Percentiles rank a stretch among this genome's conserved stretches.
phyloP scores from a whole-genome alignment of 2,888 invertebrate genomes.

The Arctia plantaginis region DNA sequence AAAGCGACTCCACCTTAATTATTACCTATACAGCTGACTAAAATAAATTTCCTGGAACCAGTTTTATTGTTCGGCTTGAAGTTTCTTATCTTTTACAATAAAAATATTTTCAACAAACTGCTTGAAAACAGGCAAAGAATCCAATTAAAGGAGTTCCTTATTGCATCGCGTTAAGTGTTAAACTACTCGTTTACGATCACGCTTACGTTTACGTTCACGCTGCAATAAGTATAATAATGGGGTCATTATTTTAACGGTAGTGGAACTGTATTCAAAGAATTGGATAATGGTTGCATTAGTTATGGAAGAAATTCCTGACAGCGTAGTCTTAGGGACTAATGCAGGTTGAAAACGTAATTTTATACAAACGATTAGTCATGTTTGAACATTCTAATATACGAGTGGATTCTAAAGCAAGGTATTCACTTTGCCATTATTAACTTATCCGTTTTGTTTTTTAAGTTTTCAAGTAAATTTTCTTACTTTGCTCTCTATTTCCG shows the following conservation, averaged over 20 bases:
- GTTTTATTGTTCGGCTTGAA: not conserved
- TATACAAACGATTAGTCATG: not conserved
- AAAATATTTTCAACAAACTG: constrained; percentile 16
- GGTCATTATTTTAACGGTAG: constrained; percentile 30
- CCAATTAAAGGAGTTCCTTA: constrained; percentile 37
- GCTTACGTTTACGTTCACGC: constrained; percentile 27
- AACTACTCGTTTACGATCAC: constrained; percentile 38
- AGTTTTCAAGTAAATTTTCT: too few relatives aligned
- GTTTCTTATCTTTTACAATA: not conserved
- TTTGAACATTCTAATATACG: not conserved
- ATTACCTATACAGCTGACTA: not conserved
- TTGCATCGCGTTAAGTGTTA: constrained; percentile 39
- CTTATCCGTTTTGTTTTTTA: too few relatives aligned
- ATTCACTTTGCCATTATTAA: too few relatives aligned
- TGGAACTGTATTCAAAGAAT: constrained; percentile 27
- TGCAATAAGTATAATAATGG: constrained; percentile 34
- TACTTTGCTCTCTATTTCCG: too few relatives aligned
- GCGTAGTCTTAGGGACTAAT: not conserved
- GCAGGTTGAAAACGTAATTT: not conserved
- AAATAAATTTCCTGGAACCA: not conserved
- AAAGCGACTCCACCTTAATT: too few relatives aligned
- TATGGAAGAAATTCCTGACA: not conserved
- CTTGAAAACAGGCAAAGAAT: constrained; percentile 26
- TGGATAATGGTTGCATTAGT: not conserved
- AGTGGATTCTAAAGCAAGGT: not conserved